Evolutionary conservation across 2,113 vertebrate species (phyloP).

Genomic region (Mormoops blainvillei): DNA sequence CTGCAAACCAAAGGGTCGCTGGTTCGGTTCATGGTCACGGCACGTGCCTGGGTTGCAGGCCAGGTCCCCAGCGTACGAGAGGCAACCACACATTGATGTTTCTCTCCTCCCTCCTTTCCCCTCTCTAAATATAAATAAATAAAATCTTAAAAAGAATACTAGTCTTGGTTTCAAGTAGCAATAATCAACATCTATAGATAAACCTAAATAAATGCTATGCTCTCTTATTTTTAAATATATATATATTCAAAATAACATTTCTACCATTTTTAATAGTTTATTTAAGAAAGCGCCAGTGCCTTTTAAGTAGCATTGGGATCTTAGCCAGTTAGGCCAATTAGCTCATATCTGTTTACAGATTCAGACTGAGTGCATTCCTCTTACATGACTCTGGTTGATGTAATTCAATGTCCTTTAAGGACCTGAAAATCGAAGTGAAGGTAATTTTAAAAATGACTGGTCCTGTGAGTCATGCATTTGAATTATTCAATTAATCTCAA

Average conservation of each 20-base stretch:
- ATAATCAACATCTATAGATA: background rate
- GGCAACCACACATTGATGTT: too few species aligned
- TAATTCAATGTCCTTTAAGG: conserved; percentile 62
- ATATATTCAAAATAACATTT: background rate
- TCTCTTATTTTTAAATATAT: background rate
- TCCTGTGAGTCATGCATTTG: background rate
- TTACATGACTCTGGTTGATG: conserved; percentile 59
- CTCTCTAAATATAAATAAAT: too few species aligned
- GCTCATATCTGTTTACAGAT: conserved; percentile 61
- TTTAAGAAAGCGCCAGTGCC: conserved; percentile 56
- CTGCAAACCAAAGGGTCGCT: too few species aligned
- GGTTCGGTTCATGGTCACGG: too few species aligned
- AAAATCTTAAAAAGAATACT: too few species aligned
- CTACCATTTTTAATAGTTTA: conserved; percentile 57
- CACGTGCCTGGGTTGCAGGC: too few species aligned
- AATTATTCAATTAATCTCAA: conserved; percentile 8
- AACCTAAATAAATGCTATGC: background rate
- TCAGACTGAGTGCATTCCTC: conserved; percentile 20
- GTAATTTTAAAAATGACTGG: conserved; percentile 22
- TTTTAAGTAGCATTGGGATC: conserved; percentile 27
- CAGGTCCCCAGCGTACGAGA: too few species aligned
- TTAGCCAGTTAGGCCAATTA: background rate
- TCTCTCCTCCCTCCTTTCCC: too few species aligned
- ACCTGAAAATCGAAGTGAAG: conserved; percentile 37
- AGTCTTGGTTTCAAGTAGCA: background rate